Conservation (phyloP, 2,113 vertebrate genomes). For the Entomyzon cyanotis region DNA sequence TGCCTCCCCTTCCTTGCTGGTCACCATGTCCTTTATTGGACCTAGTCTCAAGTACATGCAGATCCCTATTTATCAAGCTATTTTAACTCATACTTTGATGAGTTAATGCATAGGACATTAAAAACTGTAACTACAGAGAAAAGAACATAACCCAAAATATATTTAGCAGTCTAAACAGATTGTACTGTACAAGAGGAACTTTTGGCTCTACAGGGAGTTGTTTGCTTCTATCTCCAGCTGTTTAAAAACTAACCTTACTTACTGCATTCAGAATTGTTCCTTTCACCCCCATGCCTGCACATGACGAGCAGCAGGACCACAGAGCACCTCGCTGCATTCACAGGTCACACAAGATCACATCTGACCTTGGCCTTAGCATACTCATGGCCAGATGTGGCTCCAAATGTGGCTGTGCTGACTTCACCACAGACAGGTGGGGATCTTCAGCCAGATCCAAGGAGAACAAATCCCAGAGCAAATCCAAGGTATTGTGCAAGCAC, state of each 20-base stretch:
- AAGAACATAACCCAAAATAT: not conserved
- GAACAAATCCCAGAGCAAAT: not conserved
- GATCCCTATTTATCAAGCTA: not conserved
- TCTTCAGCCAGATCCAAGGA: not conserved
- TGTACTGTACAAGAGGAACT: not conserved
- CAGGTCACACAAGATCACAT: not conserved
- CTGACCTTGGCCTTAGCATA: not conserved
- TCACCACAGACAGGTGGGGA: not conserved
- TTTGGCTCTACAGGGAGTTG: not conserved
- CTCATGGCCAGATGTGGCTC: fast-evolving
- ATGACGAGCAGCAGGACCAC: not conserved
- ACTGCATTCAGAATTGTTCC: not conserved
- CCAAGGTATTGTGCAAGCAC: not conserved
- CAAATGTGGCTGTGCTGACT: not conserved
- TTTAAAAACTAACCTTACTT: not conserved
- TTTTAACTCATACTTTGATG: not conserved
- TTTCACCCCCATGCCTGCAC: not conserved
- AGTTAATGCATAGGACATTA: not conserved
- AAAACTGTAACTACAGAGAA: not conserved
- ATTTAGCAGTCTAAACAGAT: not conserved
- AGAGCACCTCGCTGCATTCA: not conserved
- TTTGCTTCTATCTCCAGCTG: not conserved
- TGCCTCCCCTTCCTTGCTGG: not conserved
- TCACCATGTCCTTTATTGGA: not conserved
- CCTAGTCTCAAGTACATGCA: not conserved